Evolutionary conservation across 2,888 invertebrate species (phyloP).

Genomic region (Caenorhabditis becei): DNA sequence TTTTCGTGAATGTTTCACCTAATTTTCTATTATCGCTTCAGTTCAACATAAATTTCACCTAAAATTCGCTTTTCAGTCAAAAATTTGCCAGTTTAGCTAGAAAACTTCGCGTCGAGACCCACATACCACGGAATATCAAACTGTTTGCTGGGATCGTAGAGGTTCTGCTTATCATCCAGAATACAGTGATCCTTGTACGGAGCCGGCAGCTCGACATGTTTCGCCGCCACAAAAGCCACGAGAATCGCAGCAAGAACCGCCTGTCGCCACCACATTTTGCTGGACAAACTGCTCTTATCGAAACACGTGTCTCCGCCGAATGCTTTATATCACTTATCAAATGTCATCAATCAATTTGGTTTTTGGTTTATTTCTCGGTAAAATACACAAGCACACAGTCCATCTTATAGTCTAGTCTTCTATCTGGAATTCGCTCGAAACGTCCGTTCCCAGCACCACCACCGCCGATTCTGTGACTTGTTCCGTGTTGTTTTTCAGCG

Average conservation of each 20-base stretch:
- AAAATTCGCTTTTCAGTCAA: no score
- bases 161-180: conserved; percentile 72
- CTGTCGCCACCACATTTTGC: conserved; percentile 8
- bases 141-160: conserved; percentile 72
- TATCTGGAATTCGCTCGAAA: conserved; percentile 11
- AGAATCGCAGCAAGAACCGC: conserved; percentile 26
- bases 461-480: conserved; percentile 5
- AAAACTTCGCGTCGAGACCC: background rate
- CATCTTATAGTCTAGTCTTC: conserved; percentile 47
- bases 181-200: conserved; percentile 77
- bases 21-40: no score
- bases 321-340: no score
- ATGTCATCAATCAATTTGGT: conserved; percentile 44
- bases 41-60: no score
- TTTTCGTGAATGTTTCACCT: no score
- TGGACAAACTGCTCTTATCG: conserved; percentile 21
- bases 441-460: conserved; percentile 18
- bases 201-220: conserved; percentile 74
- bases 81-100: no score
- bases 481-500: conserved; percentile 1
- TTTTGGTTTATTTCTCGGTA: conserved; percentile 31
- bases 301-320: conserved; percentile 27
- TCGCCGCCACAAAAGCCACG: conserved; percentile 29
- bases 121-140: conserved; percentile 73
- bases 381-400: background rate